These are phyloP conservation scores for Atrichornis clamosus DNA, from an alignment of 2,113 vertebrate genomes.

Conservation along the genomic window DNA sequence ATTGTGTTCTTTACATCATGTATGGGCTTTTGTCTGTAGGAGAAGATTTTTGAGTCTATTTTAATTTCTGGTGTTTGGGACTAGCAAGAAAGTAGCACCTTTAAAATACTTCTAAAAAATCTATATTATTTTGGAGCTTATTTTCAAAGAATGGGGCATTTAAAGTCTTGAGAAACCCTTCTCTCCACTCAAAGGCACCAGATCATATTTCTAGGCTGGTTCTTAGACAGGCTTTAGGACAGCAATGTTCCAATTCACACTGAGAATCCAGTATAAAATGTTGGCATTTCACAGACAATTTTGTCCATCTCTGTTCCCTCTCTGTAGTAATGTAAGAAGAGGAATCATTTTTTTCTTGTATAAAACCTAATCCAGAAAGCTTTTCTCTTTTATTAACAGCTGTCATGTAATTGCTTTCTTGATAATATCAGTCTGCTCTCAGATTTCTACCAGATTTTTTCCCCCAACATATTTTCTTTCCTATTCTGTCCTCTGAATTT, in stretches of 20 bases:
- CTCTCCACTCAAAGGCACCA: neutral
- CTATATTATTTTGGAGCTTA: neutral
- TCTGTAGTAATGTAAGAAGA: neutral
- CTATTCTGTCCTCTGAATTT: neutral
- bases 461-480: neutral
- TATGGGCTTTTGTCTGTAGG: neutral
- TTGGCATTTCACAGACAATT: accelerated
- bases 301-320: neutral
- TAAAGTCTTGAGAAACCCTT: neutral
- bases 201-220: neutral
- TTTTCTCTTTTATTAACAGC: neutral
- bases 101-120: neutral
- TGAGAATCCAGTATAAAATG: neutral
- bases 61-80: neutral
- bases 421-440: neutral
- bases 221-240: neutral
- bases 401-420: neutral
- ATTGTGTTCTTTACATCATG: neutral
- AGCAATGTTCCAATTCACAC: neutral
- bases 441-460: neutral
- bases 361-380: neutral
- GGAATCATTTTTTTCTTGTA: neutral
- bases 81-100: neutral
- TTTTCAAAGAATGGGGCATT: neutral
- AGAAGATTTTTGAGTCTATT: neutral